Evolutionary conservation across 1,140 invertebrate species (phyloP), one percentile per base, ranked within the genome.

Genomic region (Pseudomyrmex concolor): DNA sequence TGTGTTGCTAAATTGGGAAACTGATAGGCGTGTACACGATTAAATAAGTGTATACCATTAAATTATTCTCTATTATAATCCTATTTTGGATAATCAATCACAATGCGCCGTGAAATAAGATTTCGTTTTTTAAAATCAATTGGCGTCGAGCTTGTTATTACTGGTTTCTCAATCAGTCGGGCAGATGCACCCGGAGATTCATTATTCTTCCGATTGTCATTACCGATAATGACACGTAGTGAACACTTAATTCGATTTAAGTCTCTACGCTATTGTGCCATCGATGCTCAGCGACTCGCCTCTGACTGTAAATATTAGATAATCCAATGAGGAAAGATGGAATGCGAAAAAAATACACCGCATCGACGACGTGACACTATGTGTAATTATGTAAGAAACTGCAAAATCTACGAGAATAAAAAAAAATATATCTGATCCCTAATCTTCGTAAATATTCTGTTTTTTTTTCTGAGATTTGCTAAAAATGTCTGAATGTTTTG

Each of bases 241-340:
- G 15, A 43, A 10, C 5, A 57, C 45, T 63, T 17, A 63, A 54
- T 45, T 68, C 51, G 9, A 25, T 68, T 68, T 74, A 74, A 55
- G 66, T 67, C 55, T 77, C 34, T 1, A 8, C 7, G 34, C 55
- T 57, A 48, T 78, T 68, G 5, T 43, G 10, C 17, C 34, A 2
- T n/a, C 19, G 15, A 34, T 15, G 10, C 55, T 60, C 64, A 43
- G 9, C 17, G 12, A 2, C 8, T 1, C 19, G 54, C 0, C n/a
- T 25, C 62, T 76, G 45, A 73, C 78, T 77, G 59, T 63, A 87
- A 50, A 86, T 22, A 60, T 87, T 87, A 86, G 85, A 87, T 87
- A 87, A 87, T 77, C 45, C 50, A 15, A 13, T 2, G 19, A 34
- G 76, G 59, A 62, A 59, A 71, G 63, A 78, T n/a, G 12, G 68